Base-by-base conservation (phyloP, 2,797 vertebrate genomes). In the Sebastes hubbsi region DNA sequence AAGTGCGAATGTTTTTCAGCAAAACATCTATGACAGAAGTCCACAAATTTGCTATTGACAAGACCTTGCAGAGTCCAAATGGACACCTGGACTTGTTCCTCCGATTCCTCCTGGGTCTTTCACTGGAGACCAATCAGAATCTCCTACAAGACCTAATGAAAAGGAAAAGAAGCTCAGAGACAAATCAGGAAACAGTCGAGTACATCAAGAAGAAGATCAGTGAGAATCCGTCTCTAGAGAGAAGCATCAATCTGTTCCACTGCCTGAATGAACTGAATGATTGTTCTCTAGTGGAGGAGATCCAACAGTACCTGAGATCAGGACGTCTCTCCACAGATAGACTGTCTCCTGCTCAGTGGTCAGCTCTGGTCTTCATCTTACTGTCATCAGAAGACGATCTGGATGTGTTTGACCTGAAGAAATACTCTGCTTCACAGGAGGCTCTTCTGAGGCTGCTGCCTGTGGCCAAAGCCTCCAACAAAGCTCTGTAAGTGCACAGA, bases 31-130 rank as follows among this genome's bases (percentile, higher is more conserved):
- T 18, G 3, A 38, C 6, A 6, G 34, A 67, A 1, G 29, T 65
- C 27, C 42, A 84, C 42, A 58, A 5, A 36, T 58, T 29, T 25
- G 58, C 16, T 10, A 70, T 87, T 5, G 20, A 80, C 65, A 75
- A 38, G 66, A 65, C 86, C 25, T 36, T 87, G 2, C 13, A 77
- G 46, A 84, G 69, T 80, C 65, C 65, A 58, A 80, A 72, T 6
- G 86, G 82, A 9, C 76, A 84, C 46, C 25, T 87, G 60, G 82
- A 87, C 36, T 10, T 87, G 46, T 87, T 87, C 72, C 85, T 84
- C 1, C 80, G 85, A 18, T 84, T 87, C 72, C 60, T 87, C 22
- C 12, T 87, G 58, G 85, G 78, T 38, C 77, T 85, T 5, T 85
- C 78, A 0, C 54, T 78, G 36, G 10, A 27, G 12, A 56, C 24